phyloP scores from a whole-genome alignment of 2,888 invertebrate species.

The Pantelozetes paolii region DNA sequence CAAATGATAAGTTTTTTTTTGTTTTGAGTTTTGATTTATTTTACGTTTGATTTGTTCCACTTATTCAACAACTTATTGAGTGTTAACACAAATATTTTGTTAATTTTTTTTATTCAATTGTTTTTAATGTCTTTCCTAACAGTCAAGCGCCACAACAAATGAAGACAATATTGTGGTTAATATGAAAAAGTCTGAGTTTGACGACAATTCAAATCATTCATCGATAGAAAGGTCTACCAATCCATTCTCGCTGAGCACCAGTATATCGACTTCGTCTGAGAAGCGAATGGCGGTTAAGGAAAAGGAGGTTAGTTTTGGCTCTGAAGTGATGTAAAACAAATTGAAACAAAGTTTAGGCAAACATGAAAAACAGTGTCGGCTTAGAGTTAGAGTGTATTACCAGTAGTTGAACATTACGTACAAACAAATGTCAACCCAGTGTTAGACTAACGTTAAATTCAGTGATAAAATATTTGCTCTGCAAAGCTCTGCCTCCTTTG shows the following conservation, averaged over 20 bases:
- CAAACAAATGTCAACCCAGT: background rate
- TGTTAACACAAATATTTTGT: background rate
- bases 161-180: conserved; percentile 27
- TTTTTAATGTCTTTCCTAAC: background rate
- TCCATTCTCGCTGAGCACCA: conserved; percentile 3
- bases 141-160: conserved; percentile 16
- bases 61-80: background rate
- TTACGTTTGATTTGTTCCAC: background rate
- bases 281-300: conserved; percentile 7
- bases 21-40: background rate
- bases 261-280: conserved; percentile 1
- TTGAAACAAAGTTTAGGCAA: background rate
- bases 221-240: background rate
- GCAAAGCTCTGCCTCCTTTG: background rate
- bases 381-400: background rate
- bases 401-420: conserved; percentile 7
- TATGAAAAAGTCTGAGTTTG: conserved; percentile 16
- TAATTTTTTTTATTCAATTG: background rate
- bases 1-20: conserved; percentile 11
- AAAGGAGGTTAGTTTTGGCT: conserved; percentile 12
- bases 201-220: conserved; percentile 12
- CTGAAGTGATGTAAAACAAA: conserved; percentile 6
- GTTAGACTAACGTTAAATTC: conserved; percentile 2
- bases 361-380: background rate
- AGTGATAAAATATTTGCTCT: conserved; percentile 28